Percentiles rank a stretch among this genome's conserved stretches.
phyloP scores from a whole-genome alignment of 2,888 invertebrate genomes.

The Scaeva pyrastri region DNA sequence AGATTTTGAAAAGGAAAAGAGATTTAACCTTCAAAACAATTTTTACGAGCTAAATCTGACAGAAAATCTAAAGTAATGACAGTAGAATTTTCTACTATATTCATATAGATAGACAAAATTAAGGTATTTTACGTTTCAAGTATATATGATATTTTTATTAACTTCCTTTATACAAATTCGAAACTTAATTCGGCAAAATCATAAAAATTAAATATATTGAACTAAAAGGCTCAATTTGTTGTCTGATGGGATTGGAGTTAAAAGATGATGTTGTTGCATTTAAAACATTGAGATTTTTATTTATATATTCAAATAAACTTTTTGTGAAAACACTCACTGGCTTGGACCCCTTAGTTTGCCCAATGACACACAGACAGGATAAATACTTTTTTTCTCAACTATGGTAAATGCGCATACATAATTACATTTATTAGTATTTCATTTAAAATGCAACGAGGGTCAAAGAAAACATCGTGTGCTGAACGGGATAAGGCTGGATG shows the following conservation, averaged over 20 bases:
- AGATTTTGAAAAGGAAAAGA: too few species aligned
- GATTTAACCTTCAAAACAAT: too few species aligned
- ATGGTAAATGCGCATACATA: constrained; percentile 76
- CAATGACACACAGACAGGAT: constrained; percentile 1
- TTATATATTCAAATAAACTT: constrained; percentile 28
- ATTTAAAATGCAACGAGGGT: constrained; percentile 70
- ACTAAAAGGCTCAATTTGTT: too few species aligned
- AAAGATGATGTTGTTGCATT: constrained; percentile 42
- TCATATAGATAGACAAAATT: too few species aligned
- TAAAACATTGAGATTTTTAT: constrained; percentile 3
- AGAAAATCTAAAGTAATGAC: too few species aligned
- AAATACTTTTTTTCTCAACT: constrained; percentile 54
- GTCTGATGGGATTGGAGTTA: constrained; percentile 65
- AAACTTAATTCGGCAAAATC: too few species aligned
- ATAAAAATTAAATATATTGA: too few species aligned
- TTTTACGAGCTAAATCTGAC: too few species aligned
- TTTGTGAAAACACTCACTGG: constrained; percentile 30
- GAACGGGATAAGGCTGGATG: constrained; percentile 13
- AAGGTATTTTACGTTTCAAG: too few species aligned
- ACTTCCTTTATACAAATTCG: too few species aligned
- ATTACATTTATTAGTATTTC: constrained; percentile 73
- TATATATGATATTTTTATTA: too few species aligned
- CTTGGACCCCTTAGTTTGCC: background rate
- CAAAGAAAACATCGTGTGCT: constrained; percentile 54
- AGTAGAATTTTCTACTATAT: too few species aligned